Evolutionary conservation across 2,888 invertebrate species (phyloP).

Genomic region (Hofmannophila pseudospretella): DNA sequence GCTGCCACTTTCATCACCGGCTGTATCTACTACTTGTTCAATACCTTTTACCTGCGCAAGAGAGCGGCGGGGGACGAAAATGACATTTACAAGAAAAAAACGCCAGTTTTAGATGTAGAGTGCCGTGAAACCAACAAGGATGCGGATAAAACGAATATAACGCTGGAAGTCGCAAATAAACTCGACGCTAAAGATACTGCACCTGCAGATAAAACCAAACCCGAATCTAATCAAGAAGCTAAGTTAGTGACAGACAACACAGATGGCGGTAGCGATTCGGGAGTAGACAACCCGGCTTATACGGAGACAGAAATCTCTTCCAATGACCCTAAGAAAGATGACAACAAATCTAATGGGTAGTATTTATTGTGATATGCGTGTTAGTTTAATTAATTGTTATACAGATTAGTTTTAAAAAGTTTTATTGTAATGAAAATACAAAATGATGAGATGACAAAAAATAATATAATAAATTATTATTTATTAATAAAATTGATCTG

Average conservation of each 20-base stretch:
- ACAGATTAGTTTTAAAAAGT: conserved; percentile 25
- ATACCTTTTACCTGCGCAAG: conserved; percentile 80
- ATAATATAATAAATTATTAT: conserved; percentile 23
- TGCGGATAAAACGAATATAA: conserved; percentile 26
- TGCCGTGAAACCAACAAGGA: conserved; percentile 39
- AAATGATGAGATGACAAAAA: conserved; percentile 1
- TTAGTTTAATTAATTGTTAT: conserved; percentile 13
- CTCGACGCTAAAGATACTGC: conserved; percentile 25
- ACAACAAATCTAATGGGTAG: conserved; percentile 30
- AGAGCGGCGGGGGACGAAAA: conserved; percentile 70
- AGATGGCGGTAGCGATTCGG: conserved; percentile 70
- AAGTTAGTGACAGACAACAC: conserved; percentile 45
- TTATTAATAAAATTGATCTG: conserved; percentile 21
- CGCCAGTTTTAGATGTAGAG: conserved; percentile 52
- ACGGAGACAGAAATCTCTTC: conserved; percentile 45
- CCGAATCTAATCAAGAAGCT: conserved; percentile 21
- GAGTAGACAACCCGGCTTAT: conserved; percentile 66
- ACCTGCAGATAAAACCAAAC: conserved; percentile 20
- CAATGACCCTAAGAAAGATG: conserved; percentile 37
- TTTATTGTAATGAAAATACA: conserved; percentile 1
- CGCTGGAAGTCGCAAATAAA: conserved; percentile 48
- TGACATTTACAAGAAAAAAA: conserved; percentile 78
- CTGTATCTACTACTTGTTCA: conserved; percentile 82
- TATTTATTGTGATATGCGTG: conserved; percentile 22
- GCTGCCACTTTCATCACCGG: conserved; percentile 80